Evolutionary conservation across 2,888 invertebrate species (phyloP), one percentile per base, ranked within the genome.

Genomic region (Lasioglossum lativentre): DNA sequence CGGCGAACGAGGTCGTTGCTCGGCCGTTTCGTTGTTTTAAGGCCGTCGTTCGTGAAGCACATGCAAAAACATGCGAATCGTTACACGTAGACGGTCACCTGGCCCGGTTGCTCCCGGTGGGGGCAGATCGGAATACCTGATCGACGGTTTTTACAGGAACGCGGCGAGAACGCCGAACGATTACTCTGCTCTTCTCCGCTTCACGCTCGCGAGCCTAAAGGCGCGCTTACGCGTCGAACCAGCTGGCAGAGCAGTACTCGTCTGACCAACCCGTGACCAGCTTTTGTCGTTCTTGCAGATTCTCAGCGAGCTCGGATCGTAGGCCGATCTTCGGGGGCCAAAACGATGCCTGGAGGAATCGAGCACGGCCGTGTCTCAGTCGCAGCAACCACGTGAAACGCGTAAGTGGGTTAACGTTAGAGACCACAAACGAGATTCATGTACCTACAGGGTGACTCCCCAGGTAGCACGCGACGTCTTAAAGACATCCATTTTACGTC

Each of bases 341-440:
- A 68, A 59, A 75, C 70, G 72, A 79, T 59, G 68, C 45, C 75
- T 52, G 80, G 63, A 77, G 78, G 78, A 80, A 78, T 75, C 56
- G 78, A 63, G 47, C 82, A 68, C 79, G 45, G 59, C 40, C 68
- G 77, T 68, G 52, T 42, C 66, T 76, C 80, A 73, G 81, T 77
- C 70, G 68, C 75, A 71, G 78, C 75, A 80, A 74, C 63, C 85
- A 71, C 47, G 80, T 82, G 88, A 86, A 87, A 85, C 72, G 77
- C 77, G 85, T 88, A 92, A 92, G 92, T 92, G 90, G 92, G 92
- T 92, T 92, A 92, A 92, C 90, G 90, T 88, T 66, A 79, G 87
- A 82, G 85, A 71, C 68, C 80, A 70, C 47, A 52, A 16, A 63
- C 38, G 75, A 83, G 88, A 77, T 59, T 68, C 70, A 14, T 14